phyloP scores from a whole-genome alignment of 1,140 invertebrate genomes.

The Drosophila sulfurigaster region DNA sequence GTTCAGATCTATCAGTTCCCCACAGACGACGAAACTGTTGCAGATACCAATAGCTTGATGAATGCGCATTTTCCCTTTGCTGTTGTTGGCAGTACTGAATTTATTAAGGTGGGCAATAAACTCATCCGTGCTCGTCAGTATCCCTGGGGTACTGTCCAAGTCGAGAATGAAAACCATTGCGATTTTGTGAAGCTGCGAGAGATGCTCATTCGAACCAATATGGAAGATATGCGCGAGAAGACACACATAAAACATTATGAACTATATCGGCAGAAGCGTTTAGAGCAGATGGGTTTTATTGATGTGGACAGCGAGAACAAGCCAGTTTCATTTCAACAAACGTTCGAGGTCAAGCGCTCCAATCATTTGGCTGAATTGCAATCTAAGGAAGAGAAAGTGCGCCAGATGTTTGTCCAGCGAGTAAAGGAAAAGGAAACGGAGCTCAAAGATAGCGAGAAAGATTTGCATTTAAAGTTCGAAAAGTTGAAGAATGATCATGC shows the following conservation, averaged over 20 bases:
- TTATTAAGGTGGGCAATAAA: conserved; percentile 98
- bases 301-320: conserved; percentile 97
- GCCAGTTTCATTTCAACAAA: conserved; percentile 96
- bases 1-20: conserved; percentile 99
- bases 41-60: conserved; percentile 95
- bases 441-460: conserved; percentile 98
- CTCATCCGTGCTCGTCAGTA: conserved; percentile 98
- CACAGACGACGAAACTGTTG: conserved; percentile 98
- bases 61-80: conserved; percentile 98
- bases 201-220: conserved; percentile 99
- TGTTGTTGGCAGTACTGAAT: conserved; percentile 99
- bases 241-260: conserved; percentile 98
- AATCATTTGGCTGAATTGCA: conserved; percentile 95
- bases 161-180: conserved; percentile 99
- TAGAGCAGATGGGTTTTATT: conserved; percentile 98
- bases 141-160: conserved; percentile 99
- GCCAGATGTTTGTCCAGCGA: conserved; percentile 97
- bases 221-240: conserved; percentile 99
- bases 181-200: conserved; percentile 99
- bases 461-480: conserved; percentile 96
- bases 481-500: conserved; percentile 97
- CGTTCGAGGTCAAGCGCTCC: conserved; percentile 96
- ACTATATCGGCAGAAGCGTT: conserved; percentile 96
- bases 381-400: conserved; percentile 98
- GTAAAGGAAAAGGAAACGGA: conserved; percentile 99